Percentiles rank a stretch among this genome's conserved stretches.
Conservation (phyloP, 2,113 vertebrate species). For the Etheostoma cragini region DNA sequence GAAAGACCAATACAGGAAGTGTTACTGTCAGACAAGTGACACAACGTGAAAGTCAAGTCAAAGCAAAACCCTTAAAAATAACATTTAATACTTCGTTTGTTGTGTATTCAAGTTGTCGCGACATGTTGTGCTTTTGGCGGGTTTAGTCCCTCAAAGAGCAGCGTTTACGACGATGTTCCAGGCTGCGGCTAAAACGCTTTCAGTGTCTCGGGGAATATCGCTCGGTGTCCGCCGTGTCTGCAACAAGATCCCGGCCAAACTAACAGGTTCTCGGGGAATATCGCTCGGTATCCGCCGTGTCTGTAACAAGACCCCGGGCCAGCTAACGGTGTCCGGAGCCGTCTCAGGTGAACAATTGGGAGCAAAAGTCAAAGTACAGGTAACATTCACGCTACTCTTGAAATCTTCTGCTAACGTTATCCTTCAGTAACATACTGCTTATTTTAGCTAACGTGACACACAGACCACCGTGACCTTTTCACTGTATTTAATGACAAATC, state of each 20-base stretch:
- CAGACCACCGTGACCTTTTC: background rate
- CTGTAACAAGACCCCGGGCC: constrained; percentile 61
- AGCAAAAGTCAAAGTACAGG: constrained; percentile 76
- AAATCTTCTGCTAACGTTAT: too few species aligned
- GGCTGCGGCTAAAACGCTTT: constrained; percentile 27
- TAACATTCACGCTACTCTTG: constrained; percentile 21
- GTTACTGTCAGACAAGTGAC: background rate
- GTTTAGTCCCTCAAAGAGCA: background rate
- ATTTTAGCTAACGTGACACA: background rate
- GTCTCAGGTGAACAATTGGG: constrained; percentile 63
- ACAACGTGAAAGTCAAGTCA: constrained; percentile 71
- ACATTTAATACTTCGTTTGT: background rate
- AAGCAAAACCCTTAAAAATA: background rate
- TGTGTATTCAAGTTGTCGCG: accelerated
- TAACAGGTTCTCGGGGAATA: constrained; percentile 31
- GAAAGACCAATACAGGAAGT: constrained; percentile 64
- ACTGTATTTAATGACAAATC: background rate
- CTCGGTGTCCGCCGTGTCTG: constrained; percentile 58
- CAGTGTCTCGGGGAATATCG: background rate
- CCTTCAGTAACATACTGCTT: background rate
- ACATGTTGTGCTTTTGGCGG: background rate
- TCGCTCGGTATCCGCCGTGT: constrained; percentile 40
- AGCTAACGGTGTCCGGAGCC: constrained; percentile 70
- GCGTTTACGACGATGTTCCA: constrained; percentile 50
- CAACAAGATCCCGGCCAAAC: constrained; percentile 51